Conservation (phyloP, 2,888 invertebrate species). For the Eilema depressum region DNA sequence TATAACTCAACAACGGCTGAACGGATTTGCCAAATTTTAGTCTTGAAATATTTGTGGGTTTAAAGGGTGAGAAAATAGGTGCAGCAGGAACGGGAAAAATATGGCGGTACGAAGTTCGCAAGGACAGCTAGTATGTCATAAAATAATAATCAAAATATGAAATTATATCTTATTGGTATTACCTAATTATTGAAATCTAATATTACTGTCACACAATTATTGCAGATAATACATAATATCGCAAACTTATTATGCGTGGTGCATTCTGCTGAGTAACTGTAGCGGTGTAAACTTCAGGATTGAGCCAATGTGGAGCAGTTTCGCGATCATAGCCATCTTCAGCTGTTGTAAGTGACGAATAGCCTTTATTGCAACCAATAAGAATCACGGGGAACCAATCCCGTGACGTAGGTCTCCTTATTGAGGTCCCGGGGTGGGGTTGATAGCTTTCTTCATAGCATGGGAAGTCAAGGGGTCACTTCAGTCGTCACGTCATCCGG, state of each 20-base stretch:
- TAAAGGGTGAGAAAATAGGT: too few relatives aligned
- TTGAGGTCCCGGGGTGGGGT: not conserved
- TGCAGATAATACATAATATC: not conserved
- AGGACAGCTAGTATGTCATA: too few relatives aligned
- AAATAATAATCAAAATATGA: too few relatives aligned
- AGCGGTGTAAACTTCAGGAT: not conserved
- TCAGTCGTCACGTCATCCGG: not conserved
- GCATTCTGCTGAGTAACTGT: not conserved
- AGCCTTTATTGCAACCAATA: not conserved
- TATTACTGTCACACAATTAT: not conserved
- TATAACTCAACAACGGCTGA: too few relatives aligned
- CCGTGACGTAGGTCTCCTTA: too few relatives aligned
- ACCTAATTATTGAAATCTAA: not conserved
- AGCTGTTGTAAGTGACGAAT: constrained; percentile 6
- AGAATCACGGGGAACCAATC: too few relatives aligned
- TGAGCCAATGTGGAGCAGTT: constrained; percentile 11
- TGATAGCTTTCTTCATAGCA: not conserved
- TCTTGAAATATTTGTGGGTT: too few relatives aligned
- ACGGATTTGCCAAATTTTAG: too few relatives aligned
- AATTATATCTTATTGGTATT: too few relatives aligned
- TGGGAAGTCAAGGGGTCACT: not conserved
- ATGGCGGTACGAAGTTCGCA: too few relatives aligned
- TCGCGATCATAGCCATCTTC: not conserved
- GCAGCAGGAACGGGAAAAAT: too few relatives aligned
- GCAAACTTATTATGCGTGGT: not conserved